Evolutionary conservation across 2,888 invertebrate species (phyloP).

Genomic region (Camptogramma bilineatum): DNA sequence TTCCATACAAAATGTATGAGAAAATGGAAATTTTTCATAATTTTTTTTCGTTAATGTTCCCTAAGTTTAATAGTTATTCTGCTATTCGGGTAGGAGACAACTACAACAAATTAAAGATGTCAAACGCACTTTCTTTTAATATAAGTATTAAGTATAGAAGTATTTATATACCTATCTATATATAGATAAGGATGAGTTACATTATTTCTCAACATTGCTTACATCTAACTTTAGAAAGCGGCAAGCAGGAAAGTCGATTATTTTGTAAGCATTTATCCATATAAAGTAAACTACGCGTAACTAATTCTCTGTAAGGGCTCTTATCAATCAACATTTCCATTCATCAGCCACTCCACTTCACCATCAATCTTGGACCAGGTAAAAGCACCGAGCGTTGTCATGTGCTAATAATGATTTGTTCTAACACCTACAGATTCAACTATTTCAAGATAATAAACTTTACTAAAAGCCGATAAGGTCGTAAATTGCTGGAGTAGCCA

Average conservation of each 20-base stretch:
- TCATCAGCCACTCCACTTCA: constrained; percentile 54
- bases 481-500: constrained; percentile 46
- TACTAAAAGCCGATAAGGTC: constrained; percentile 49
- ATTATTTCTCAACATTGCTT: not conserved
- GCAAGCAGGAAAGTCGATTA: not conserved
- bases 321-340: constrained; percentile 49
- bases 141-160: too few relatives aligned
- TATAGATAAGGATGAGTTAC: not conserved
- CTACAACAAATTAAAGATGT: too few relatives aligned
- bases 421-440: constrained; percentile 55
- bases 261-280: not conserved
- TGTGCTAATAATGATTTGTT: constrained; percentile 71
- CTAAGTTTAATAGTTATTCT: too few relatives aligned
- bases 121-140: too few relatives aligned
- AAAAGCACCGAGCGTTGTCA: constrained; percentile 63
- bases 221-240: not conserved
- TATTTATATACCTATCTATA: too few relatives aligned
- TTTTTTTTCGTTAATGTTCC: too few relatives aligned
- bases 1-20: too few relatives aligned
- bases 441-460: constrained; percentile 51
- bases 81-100: too few relatives aligned
- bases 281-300: constrained; percentile 2
- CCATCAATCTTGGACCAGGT: constrained; percentile 52
- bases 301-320: constrained; percentile 5
- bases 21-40: too few relatives aligned